Evolutionary conservation across 2,113 vertebrate species (phyloP).

Genomic region (Pygoscelis antarcticus): DNA sequence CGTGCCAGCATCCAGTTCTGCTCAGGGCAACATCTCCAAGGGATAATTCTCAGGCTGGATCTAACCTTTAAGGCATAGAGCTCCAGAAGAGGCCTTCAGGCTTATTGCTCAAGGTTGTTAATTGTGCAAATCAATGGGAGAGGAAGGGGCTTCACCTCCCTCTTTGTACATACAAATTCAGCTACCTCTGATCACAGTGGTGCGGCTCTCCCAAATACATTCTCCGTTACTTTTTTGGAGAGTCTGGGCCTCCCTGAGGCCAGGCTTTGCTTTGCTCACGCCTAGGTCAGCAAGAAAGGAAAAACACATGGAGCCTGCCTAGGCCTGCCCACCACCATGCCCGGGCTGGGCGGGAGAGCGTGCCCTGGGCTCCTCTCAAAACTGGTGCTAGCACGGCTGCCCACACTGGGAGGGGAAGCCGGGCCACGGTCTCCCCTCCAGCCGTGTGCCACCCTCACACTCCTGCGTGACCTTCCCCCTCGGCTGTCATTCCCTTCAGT

Average conservation of each 20-base stretch:
- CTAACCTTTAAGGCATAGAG: not conserved
- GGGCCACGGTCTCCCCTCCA: not conserved
- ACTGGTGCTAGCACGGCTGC: not conserved
- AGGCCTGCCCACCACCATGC: not conserved
- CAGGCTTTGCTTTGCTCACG: not conserved
- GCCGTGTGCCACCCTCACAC: not conserved
- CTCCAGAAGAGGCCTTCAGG: not conserved
- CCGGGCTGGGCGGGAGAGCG: fast-evolving
- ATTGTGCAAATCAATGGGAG: not conserved
- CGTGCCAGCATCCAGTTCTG: not conserved
- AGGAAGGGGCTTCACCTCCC: not conserved
- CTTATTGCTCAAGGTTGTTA: not conserved
- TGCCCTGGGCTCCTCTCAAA: not conserved
- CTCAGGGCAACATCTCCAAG: not conserved
- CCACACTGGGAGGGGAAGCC: not conserved
- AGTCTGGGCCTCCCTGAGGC: not conserved
- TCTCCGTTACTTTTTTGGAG: not conserved
- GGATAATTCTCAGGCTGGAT: not conserved
- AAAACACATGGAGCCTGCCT: not conserved
- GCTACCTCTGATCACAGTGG: not conserved
- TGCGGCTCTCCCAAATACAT: not conserved
- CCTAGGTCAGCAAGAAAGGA: not conserved
- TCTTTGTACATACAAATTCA: not conserved
- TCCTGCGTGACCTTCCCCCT: slow-evolving; percentile 80
- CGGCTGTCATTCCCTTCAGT: slow-evolving; percentile 76